phyloP scores from a whole-genome alignment of 2,797 vertebrate species.

The Esox lucius region DNA sequence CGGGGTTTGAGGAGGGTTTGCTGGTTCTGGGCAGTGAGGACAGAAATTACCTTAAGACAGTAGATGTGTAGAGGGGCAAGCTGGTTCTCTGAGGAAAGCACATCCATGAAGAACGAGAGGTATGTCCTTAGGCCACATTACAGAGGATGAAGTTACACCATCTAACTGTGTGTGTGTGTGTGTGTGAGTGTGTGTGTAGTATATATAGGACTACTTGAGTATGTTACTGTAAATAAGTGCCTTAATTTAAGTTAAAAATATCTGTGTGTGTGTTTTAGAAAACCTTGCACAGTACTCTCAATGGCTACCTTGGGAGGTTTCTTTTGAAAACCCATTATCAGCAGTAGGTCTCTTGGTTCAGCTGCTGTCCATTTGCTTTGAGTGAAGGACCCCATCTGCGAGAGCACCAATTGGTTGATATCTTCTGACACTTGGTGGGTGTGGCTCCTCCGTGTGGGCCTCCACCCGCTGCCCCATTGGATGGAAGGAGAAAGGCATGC shows the following conservation, averaged over 20 bases:
- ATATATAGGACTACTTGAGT: constrained; percentile 7
- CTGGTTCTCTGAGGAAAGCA: constrained; percentile 32
- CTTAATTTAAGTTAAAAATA: not conserved
- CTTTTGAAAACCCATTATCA: constrained; percentile 59
- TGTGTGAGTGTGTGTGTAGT: not conserved
- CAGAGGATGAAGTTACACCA: constrained; percentile 34
- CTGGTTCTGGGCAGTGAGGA: not conserved
- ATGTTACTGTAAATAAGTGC: constrained; percentile 22
- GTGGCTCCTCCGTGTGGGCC: constrained; percentile 39
- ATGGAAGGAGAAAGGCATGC: constrained; percentile 41
- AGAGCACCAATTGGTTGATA: constrained; percentile 49
- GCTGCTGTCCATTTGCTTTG: constrained; percentile 27
- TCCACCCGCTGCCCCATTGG: constrained; percentile 50
- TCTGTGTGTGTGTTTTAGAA: constrained; percentile 21
- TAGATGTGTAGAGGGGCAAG: constrained; percentile 3
- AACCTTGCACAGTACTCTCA: constrained; percentile 23
- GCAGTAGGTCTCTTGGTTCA: constrained; percentile 34
- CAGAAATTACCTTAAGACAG: not conserved
- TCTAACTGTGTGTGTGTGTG: constrained; percentile 10
- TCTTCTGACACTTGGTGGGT: constrained; percentile 32
- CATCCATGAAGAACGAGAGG: constrained; percentile 56
- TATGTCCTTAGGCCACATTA: constrained; percentile 51
- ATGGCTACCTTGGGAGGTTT: constrained; percentile 18
- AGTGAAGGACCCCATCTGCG: constrained; percentile 30
- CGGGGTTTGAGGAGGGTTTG: not conserved